Evolutionary conservation across 2,888 invertebrate genomes (phyloP).

Genomic region (Alviniconcha strummeri): DNA sequence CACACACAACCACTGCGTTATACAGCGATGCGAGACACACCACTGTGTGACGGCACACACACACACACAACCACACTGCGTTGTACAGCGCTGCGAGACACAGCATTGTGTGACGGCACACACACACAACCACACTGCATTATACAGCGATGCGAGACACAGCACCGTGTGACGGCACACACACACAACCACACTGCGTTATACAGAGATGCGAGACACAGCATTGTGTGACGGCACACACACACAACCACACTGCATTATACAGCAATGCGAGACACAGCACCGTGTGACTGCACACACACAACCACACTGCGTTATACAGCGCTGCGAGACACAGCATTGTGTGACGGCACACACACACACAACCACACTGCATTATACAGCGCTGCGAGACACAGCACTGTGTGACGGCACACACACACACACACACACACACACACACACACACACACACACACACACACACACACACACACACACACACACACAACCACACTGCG

Average conservation of each 20-base stretch:
- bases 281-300: neutral
- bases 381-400: neutral
- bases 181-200: neutral
- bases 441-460: neutral
- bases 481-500: no score
- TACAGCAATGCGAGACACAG: neutral
- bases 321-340: neutral
- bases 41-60: neutral
- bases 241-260: neutral
- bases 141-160: neutral
- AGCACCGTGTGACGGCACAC: neutral
- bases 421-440: neutral
- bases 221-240: neutral
- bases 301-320: no score
- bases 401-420: neutral
- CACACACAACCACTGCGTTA: neutral
- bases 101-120: neutral
- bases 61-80: neutral
- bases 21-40: neutral
- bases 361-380: neutral
- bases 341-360: no score
- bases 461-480: no score
- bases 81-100: neutral
- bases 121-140: neutral
- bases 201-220: neutral